phyloP scores from a whole-genome alignment of 2,797 vertebrate genomes.

The Ctenopoma multispine region DNA sequence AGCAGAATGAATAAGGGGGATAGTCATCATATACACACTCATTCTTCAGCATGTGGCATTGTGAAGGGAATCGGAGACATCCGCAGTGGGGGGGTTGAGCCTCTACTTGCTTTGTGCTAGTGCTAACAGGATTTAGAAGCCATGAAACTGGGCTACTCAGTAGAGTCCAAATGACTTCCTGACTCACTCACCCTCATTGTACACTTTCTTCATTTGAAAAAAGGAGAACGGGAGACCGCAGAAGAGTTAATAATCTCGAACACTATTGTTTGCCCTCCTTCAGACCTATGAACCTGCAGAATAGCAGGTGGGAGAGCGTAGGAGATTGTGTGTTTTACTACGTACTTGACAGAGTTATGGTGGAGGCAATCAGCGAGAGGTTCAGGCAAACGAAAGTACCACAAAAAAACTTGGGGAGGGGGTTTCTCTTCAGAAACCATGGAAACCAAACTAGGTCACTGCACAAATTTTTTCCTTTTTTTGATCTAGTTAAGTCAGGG shows the following conservation, averaged over 20 bases:
- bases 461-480: conserved; percentile 78
- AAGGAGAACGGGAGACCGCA: conserved; percentile 5
- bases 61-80: conserved; percentile 69
- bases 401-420: conserved; percentile 38
- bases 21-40: conserved; percentile 44
- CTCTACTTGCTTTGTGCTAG: conserved; percentile 67
- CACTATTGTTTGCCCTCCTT: conserved; percentile 53
- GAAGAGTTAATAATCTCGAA: conserved; percentile 52
- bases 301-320: neutral
- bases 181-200: conserved; percentile 61
- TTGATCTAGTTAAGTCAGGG: conserved; percentile 78
- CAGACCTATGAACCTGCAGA: conserved; percentile 49
- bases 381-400: conserved; percentile 59
- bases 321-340: conserved; percentile 42
- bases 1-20: conserved; percentile 42
- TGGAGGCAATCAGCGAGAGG: conserved; percentile 52
- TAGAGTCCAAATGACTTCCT: conserved; percentile 70
- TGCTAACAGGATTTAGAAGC: conserved; percentile 82
- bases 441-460: conserved; percentile 88
- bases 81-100: conserved; percentile 73
- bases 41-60: conserved; percentile 51
- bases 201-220: conserved; percentile 20
- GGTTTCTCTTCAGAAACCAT: conserved; percentile 81
- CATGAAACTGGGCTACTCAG: conserved; percentile 75
- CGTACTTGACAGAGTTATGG: conserved; percentile 50